Evolutionary conservation across 2,888 invertebrate species (phyloP).

Genomic region (Helicoverpa assulta): DNA sequence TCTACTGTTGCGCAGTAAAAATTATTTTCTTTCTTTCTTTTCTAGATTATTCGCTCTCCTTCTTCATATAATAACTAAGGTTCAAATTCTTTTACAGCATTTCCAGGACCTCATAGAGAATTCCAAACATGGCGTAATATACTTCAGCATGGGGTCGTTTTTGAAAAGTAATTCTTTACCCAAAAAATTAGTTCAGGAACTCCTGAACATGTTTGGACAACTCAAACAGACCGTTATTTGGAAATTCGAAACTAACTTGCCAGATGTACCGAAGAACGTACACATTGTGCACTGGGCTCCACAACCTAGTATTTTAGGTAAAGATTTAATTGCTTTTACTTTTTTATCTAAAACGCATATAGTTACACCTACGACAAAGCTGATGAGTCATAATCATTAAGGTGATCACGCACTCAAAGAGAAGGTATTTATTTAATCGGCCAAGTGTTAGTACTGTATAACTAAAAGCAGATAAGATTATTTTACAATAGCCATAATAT

Average conservation of each 20-base stretch:
- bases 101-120: slow-evolving; percentile 78
- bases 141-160: slow-evolving; percentile 80
- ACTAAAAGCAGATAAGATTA: neutral
- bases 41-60: too few species aligned
- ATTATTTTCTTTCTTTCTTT: too few species aligned
- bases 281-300: slow-evolving; percentile 81
- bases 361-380: too few species aligned
- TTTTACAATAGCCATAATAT: neutral
- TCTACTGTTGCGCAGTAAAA: too few species aligned
- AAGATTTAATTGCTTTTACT: neutral
- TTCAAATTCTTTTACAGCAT: slow-evolving; percentile 67
- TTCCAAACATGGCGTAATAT: slow-evolving; percentile 77
- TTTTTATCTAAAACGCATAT: too few species aligned
- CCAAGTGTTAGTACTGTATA: too few species aligned
- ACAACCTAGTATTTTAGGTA: slow-evolving; percentile 80
- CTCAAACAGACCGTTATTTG: slow-evolving; percentile 80
- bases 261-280: slow-evolving; percentile 75
- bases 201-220: slow-evolving; percentile 73
- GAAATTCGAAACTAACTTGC: slow-evolving; percentile 78
- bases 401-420: too few species aligned
- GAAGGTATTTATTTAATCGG: too few species aligned
- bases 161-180: slow-evolving; percentile 73
- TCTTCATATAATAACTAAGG: neutral
- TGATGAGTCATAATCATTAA: too few species aligned
- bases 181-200: slow-evolving; percentile 62